Evolutionary conservation across 1,140 invertebrate genomes (phyloP).

Genomic region (Lucilia sericata): DNA sequence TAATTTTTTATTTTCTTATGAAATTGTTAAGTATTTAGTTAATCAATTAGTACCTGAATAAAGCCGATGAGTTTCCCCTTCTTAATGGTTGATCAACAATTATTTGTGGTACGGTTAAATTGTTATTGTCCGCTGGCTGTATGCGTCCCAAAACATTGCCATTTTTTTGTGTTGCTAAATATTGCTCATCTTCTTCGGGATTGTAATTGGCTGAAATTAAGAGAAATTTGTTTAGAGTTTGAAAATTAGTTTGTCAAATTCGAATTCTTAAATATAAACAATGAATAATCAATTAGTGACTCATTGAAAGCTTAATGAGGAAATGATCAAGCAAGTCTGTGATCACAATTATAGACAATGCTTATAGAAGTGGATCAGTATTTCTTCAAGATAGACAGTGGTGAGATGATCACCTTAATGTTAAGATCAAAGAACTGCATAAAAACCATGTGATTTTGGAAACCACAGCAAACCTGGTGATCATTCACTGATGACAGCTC

Average conservation of each 20-base stretch:
- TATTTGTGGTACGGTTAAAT: conserved; percentile 62
- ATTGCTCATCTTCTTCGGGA: conserved; percentile 66
- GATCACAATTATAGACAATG: too few species aligned
- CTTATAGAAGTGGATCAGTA: too few species aligned
- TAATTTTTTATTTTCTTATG: too few species aligned
- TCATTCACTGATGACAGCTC: too few species aligned
- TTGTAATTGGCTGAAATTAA: conserved; percentile 62
- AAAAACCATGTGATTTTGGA: too few species aligned
- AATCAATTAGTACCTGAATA: conserved; percentile 56
- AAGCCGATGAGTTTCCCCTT: conserved; percentile 53
- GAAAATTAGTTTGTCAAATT: too few species aligned
- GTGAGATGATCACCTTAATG: too few species aligned
- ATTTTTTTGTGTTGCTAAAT: conserved; percentile 58
- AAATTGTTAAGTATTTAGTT: conserved; percentile 44
- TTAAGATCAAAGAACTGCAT: too few species aligned
- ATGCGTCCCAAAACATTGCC: conserved; percentile 59
- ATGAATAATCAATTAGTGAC: neutral
- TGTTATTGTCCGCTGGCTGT: conserved; percentile 62
- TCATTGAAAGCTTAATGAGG: neutral
- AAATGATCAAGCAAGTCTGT: too few species aligned
- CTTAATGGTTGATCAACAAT: conserved; percentile 63
- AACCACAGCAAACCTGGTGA: too few species aligned
- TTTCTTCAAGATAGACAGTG: too few species aligned
- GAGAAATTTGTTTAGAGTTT: conserved; percentile 8
- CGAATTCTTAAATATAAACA: neutral